Percentiles rank a stretch among this genome's conserved stretches.
phyloP scores from a whole-genome alignment of 2,113 vertebrate species.

The Eclectus roratus region DNA sequence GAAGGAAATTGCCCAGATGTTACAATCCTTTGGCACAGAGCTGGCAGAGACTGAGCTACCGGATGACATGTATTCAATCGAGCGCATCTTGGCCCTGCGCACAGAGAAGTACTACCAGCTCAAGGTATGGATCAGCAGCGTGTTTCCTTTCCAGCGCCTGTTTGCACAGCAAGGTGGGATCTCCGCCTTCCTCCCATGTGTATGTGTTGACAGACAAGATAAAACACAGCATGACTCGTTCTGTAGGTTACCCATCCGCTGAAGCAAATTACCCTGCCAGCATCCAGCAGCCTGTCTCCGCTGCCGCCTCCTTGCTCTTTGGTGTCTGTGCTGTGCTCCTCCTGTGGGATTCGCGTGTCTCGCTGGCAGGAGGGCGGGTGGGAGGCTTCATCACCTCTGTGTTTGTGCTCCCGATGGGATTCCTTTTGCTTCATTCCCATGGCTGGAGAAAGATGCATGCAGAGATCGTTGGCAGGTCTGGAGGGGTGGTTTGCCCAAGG shows the following conservation, averaged over 20 bases:
- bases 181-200: neutral
- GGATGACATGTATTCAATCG: constrained; percentile 79
- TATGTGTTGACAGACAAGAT: neutral
- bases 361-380: rapidly evolving
- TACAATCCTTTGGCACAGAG: constrained; percentile 92
- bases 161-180: neutral
- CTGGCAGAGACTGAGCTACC: constrained; percentile 89
- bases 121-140: constrained; percentile 76
- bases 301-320: neutral
- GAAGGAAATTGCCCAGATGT: constrained; percentile 95
- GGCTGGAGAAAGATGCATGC: neutral
- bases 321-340: neutral
- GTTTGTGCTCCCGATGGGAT: rapidly evolving
- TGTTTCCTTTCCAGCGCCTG: neutral
- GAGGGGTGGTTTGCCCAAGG: neutral
- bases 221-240: rapidly evolving
- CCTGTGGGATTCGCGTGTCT: rapidly evolving
- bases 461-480: neutral
- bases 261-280: neutral
- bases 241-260: neutral
- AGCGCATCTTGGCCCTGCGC: constrained; percentile 83
- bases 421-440: neutral
- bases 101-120: constrained; percentile 88
- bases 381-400: neutral
- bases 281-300: neutral